Evolutionary conservation across 1,140 invertebrate genomes (phyloP).

Genomic region (Halesus radiatus): DNA sequence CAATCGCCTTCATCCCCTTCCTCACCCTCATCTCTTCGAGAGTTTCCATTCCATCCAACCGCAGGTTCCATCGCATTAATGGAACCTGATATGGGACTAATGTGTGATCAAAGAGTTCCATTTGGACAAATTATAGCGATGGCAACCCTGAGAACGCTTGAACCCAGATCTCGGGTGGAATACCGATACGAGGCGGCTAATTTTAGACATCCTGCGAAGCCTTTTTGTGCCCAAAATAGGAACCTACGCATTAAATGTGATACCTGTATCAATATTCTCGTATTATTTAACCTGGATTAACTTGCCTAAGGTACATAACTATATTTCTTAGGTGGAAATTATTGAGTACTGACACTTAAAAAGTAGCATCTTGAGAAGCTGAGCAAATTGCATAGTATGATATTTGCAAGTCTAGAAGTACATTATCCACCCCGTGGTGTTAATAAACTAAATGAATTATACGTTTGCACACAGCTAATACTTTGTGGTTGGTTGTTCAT

Average conservation of each 20-base stretch:
- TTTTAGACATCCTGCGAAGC: neutral
- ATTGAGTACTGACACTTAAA: too few species aligned
- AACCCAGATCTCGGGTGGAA: neutral
- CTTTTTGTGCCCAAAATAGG: neutral
- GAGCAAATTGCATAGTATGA: too few species aligned
- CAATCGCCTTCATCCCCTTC: neutral
- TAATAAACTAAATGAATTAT: too few species aligned
- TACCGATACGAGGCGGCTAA: neutral
- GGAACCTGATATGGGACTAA: slow-evolving; percentile 12
- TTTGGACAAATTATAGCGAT: neutral
- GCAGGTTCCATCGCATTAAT: slow-evolving; percentile 24
- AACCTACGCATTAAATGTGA: neutral
- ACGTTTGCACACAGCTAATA: too few species aligned
- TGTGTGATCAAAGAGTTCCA: slow-evolving; percentile 30
- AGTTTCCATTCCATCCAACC: neutral
- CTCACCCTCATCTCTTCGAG: neutral
- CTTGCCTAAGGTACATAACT: too few species aligned
- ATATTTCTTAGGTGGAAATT: too few species aligned
- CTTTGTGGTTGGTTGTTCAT: too few species aligned
- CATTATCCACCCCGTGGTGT: too few species aligned
- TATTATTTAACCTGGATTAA: too few species aligned
- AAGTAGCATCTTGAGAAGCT: too few species aligned
- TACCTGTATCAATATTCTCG: too few species aligned
- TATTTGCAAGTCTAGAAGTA: too few species aligned
- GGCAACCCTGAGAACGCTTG: neutral